Evolutionary conservation across 23 tunicate genomes (phyloP), one percentile per base, ranked within the genome.

Genomic region (Halocynthia roretzi): DNA sequence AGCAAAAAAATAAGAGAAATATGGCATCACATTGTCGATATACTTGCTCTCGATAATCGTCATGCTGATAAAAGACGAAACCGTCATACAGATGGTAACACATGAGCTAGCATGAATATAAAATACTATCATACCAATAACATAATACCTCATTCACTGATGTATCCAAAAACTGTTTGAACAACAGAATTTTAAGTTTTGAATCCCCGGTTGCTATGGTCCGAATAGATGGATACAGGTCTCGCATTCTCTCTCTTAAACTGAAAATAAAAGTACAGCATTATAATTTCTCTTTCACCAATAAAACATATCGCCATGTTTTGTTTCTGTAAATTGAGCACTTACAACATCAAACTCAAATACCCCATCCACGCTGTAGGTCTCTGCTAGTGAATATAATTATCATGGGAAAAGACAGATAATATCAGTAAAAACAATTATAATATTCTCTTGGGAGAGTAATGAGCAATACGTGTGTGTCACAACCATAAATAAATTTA

Each of bases 151-250:
- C 71, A 7, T 57, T 40, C 6, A 49, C 51, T 17, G 71, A 71
- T 14, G 78, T 58, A 5, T 51, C 49, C 23, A 82, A 57, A 19
- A 82, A 22, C 21, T 22, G 19, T 23, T 68, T 51, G 51, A 82
- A 82, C 71, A 82, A 51, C 22, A 66, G 56, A 10, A 64, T 7
- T 49, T 67, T 73, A 22, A 5, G 61, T 53, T 75, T 68, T 49
- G 54, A 22, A 8, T 67, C 71, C 15, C 74, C 66, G 50, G 57
- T 68, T 50, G 76, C 83, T 65, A 85, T 57, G 7, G 61, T 20
- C 6, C 58, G 67, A 19, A 85, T 64, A 7, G 84, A 31, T 18
- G 80, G 79, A 58, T 78, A 80, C 51, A 71, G 56, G n/a, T 54
- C 73, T 53, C 80, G 61, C 68, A 85, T 54, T 48, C 76, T 65